These are phyloP conservation scores for Sebastes baramenuke DNA, from an alignment of 2,797 vertebrate species.

Conservation along the genomic window DNA sequence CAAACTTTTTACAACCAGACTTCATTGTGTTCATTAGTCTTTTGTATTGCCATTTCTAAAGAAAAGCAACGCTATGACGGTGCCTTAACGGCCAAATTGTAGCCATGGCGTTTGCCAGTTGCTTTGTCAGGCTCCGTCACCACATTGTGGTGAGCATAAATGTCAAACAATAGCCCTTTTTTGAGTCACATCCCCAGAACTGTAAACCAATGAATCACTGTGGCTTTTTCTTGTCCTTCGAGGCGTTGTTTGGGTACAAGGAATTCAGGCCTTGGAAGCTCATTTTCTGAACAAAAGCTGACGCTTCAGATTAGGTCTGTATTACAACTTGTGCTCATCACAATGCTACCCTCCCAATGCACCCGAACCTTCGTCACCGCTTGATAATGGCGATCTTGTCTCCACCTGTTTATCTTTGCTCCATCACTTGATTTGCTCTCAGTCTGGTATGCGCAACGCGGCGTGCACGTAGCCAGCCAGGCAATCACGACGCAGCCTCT, in stretches of 20 bases:
- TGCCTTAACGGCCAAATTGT: constrained; percentile 50
- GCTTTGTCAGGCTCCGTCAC: constrained; percentile 52
- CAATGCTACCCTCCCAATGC: constrained; percentile 28
- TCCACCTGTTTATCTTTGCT: constrained; percentile 68
- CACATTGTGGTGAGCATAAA: constrained; percentile 57
- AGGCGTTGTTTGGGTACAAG: constrained; percentile 60
- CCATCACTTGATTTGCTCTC: constrained; percentile 49
- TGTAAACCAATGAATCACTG: constrained; percentile 67
- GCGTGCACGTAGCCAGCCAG: constrained; percentile 28
- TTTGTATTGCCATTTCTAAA: constrained; percentile 40
- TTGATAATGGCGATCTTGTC: constrained; percentile 60
- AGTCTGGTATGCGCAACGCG: constrained; percentile 51
- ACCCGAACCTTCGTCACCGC: constrained; percentile 36
- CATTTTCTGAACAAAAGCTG: constrained; percentile 54
- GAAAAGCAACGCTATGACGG: constrained; percentile 32
- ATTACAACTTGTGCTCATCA: constrained; percentile 36
- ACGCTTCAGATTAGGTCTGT: constrained; percentile 34
- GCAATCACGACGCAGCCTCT: constrained; percentile 43
- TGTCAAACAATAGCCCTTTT: constrained; percentile 64
- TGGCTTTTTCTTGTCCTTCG: constrained; percentile 44
- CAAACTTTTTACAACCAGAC: constrained; percentile 38
- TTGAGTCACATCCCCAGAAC: constrained; percentile 69
- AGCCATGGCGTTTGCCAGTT: constrained; percentile 49
- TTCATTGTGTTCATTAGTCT: constrained; percentile 58
- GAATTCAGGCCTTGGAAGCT: constrained; percentile 55